Base-by-base conservation (phyloP, 2,888 invertebrate species). In the Agonopterix alstromeriana region DNA sequence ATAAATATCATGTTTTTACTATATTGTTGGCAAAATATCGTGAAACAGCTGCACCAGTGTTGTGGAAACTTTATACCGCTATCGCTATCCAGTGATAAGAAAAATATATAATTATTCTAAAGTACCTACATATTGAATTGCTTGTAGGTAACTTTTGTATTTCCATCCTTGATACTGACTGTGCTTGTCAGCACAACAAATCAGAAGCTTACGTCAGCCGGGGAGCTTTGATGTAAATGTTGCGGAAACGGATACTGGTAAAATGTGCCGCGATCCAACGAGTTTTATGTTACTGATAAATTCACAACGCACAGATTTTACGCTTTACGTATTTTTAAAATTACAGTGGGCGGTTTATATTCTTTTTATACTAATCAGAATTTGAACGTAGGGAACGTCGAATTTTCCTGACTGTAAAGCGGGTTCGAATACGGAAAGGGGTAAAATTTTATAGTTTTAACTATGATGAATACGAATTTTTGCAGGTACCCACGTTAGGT, bases 1-100 rank as follows among this genome's bases (percentile, higher is more conserved):
- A 84, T 80, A 82, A 82, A 82, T 78, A 67, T 73, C 59, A 61
- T 72, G 71, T 72, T 82, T 80, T 77, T 65, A 78, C 67, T 71
- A 73, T 82, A 77, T 77, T 73, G 70, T 68, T 83, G 79, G 77
- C 80, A 86, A 82, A 82, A 79, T 82, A 79, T 72, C 65, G 67
- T 57, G 58, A 60, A 74, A 80, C 86, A 85, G 85, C 83, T 86
- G 87, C 73, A 65, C 5, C 7, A 3, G 27, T 27, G 27, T 27
- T 27, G 27, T 5, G 27, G 27, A 27, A 57, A 62, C 64, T 65
- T 65, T 48, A 46, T 48, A 50, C 46, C 46, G 50, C 49, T 51
- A 51, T 27, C 45, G 50, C 56, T 56, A 55, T 59, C 56, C 52
- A 48, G 53, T 55, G 59, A 56, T 56, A 53, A 54, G 55, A 56